Conservation (phyloP, 1,140 invertebrate genomes). For the Subanguina moxae region DNA sequence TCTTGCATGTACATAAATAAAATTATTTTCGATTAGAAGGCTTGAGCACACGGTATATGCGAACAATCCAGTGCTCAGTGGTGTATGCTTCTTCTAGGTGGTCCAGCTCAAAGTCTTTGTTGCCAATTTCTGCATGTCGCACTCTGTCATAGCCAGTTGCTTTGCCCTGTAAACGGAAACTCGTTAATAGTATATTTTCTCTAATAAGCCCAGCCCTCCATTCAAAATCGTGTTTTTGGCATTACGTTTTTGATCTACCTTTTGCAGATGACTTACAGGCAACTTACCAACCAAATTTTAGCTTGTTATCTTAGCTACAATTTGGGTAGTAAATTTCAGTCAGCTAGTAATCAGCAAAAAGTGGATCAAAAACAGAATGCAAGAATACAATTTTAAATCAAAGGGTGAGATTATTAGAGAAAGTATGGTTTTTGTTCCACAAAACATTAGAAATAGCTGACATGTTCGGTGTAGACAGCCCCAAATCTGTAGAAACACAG, state of each 20-base stretch:
- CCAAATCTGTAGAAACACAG: constrained; percentile 95
- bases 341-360: neutral
- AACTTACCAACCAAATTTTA: no score
- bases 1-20: no score
- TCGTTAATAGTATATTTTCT: constrained; percentile 14
- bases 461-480: constrained; percentile 65
- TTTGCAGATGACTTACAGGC: no score
- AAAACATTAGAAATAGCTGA: constrained; percentile 3
- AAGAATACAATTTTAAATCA: no score
- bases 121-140: constrained; percentile 88
- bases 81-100: constrained; percentile 98
- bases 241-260: no score
- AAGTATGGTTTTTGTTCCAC: neutral
- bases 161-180: constrained; percentile 64
- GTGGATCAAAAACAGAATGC: no score
- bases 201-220: neutral
- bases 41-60: constrained; percentile 28
- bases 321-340: neutral
- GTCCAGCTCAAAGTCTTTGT: constrained; percentile 89
- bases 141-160: constrained; percentile 90
- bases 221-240: no score
- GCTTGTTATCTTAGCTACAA: no score
- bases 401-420: constrained; percentile 1
- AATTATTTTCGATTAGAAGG: constrained; percentile 20
- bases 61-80: constrained; percentile 82